phyloP scores from a whole-genome alignment of 2,888 invertebrate genomes.

The Dioctria linearis region DNA sequence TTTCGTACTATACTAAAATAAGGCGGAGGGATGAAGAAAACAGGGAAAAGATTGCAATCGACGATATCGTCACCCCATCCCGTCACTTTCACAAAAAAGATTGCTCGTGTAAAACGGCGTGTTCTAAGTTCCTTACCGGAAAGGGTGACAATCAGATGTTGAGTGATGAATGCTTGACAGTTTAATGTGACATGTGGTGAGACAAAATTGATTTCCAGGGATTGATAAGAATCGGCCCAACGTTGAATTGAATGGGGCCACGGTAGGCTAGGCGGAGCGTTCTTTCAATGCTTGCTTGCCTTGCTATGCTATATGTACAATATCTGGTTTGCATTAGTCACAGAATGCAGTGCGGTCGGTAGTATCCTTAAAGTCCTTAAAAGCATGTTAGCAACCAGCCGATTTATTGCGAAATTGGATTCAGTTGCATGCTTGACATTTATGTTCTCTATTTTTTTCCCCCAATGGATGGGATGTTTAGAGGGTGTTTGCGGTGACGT shows the following conservation, averaged over 20 bases:
- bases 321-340: too few relatives aligned
- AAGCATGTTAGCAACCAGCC: conserved; percentile 2
- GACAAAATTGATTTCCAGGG: conserved; percentile 44
- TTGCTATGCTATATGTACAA: too few relatives aligned
- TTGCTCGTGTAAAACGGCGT: neutral
- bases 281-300: too few relatives aligned
- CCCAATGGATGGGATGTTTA: conserved; percentile 7
- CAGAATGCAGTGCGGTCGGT: too few relatives aligned
- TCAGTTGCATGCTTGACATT: conserved; percentile 26
- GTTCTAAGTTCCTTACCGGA: conserved; percentile 19
- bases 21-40: neutral
- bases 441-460: neutral
- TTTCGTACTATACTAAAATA: neutral
- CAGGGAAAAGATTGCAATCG: too few relatives aligned
- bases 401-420: conserved; percentile 41
- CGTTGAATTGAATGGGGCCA: conserved; percentile 16
- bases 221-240: conserved; percentile 39
- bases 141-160: conserved; percentile 40
- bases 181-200: conserved; percentile 53
- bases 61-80: neutral
- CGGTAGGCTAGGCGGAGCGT: neutral
- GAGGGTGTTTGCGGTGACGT: conserved; percentile 36
- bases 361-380: neutral
- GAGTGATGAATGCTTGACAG: conserved; percentile 46
- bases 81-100: neutral